A percentile compares a stretch with the other conserved stretches of the same genome.
phyloP scores from a whole-genome alignment of 2,113 vertebrate genomes.

The Lophotis ruficrista region DNA sequence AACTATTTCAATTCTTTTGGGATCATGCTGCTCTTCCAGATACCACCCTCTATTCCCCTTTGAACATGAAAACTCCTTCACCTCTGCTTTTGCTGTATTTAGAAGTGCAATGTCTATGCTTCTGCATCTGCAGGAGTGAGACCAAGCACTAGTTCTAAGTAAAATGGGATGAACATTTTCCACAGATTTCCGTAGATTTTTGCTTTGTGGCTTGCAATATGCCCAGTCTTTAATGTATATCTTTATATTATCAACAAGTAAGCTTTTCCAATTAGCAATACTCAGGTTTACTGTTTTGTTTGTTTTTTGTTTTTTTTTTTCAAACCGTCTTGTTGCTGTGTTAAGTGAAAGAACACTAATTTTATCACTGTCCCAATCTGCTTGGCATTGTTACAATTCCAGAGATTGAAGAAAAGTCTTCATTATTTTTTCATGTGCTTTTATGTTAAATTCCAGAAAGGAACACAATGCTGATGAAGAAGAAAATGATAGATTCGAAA shows the following conservation, averaged over 20 bases:
- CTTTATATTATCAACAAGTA: not conserved
- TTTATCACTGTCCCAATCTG: not conserved
- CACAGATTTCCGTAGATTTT: not conserved
- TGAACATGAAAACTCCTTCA: not conserved
- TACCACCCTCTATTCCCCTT: not conserved
- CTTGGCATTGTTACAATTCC: not conserved
- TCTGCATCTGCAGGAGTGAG: not conserved
- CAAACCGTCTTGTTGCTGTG: not conserved
- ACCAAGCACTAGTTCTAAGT: not conserved
- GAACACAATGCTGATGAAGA: constrained; percentile 2
- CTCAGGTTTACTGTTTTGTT: not conserved
- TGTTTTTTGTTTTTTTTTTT: not conserved
- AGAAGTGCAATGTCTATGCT: not conserved
- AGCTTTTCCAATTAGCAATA: not conserved
- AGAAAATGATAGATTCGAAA: constrained; percentile 21
- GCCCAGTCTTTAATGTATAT: not conserved
- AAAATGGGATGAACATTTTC: not conserved
- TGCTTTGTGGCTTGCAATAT: not conserved
- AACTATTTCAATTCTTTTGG: not conserved
- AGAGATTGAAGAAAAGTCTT: not conserved
- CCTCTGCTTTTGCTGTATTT: not conserved
- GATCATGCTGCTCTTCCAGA: not conserved
- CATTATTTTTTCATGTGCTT: not conserved
- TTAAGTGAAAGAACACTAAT: not conserved
- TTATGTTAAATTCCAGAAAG: constrained; percentile 24